A percentile compares a stretch with the other conserved stretches of the same genome.
Conservation (phyloP, 2,888 invertebrate genomes). For the Tridacna gigas region DNA sequence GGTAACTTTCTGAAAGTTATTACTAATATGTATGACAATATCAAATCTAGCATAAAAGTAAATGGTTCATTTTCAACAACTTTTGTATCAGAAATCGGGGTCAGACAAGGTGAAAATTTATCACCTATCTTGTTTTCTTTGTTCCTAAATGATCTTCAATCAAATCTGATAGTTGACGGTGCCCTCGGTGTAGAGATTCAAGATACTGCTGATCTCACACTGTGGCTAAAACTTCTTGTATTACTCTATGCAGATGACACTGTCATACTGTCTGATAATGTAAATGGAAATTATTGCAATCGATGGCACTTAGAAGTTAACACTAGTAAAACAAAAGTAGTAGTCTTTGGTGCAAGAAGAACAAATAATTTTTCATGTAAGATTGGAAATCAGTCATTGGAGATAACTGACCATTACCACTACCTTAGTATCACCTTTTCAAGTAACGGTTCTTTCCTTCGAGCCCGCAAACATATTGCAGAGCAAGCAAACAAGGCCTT, state of each 20-base stretch:
- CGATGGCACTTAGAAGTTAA: neutral
- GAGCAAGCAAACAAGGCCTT: constrained; percentile 5
- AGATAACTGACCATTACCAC: neutral
- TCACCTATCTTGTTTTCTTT: constrained; percentile 16
- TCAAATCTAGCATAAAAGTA: neutral
- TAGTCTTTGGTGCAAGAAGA: no score
- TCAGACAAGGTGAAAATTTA: constrained; percentile 26
- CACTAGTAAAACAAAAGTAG: no score
- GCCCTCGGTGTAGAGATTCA: no score
- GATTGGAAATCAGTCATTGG: neutral
- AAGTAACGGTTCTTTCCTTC: neutral
- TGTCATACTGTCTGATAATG: neutral
- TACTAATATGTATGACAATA: neutral
- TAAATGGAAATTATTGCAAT: neutral
- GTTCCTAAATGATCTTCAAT: constrained; percentile 14
- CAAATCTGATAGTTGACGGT: no score
- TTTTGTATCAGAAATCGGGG: neutral
- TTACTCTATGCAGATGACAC: neutral
- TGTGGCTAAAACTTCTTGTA: neutral
- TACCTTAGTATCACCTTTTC: neutral
- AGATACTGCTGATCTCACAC: no score
- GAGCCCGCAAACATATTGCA: neutral
- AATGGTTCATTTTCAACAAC: neutral
- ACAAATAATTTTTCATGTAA: neutral
- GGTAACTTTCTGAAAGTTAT: neutral